Percentiles rank a stretch among this genome's conserved stretches.
Evolutionary conservation across 2,888 invertebrate species (phyloP).

Genomic region (Strigamia transsilvanica): DNA sequence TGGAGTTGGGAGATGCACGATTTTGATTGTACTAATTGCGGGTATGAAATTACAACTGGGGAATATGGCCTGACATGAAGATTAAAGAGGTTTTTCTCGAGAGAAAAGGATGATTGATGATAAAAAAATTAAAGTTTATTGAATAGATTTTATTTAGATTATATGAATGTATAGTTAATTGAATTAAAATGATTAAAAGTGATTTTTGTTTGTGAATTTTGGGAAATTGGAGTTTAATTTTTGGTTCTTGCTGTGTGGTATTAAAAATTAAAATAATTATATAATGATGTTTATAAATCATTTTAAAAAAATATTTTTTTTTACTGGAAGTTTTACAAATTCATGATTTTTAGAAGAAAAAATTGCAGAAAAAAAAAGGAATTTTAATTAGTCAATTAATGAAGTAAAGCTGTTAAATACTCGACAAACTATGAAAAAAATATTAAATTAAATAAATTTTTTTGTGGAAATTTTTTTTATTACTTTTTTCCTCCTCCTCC

Average conservation of each 20-base stretch:
- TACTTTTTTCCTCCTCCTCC: neutral
- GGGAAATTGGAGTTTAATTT: no score
- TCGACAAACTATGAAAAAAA: neutral
- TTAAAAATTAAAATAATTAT: no score
- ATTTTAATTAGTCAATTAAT: neutral
- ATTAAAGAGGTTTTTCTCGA: slow-evolving; percentile 8
- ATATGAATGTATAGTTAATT: neutral
- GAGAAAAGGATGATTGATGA: neutral
- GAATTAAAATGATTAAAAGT: neutral
- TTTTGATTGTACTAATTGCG: slow-evolving; percentile 15
- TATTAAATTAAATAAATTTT: neutral
- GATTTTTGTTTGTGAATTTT: no score
- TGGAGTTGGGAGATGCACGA: slow-evolving; percentile 6
- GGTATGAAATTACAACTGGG: neutral
- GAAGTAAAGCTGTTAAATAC: slow-evolving; percentile 7
- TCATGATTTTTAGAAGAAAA: no score
- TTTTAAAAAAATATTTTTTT: no score
- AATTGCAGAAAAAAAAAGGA: neutral
- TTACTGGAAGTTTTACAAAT: no score
- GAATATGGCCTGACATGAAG: neutral
- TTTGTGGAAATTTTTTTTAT: neutral
- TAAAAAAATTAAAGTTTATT: neutral
- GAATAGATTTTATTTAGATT: neutral
- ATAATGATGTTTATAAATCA: no score
- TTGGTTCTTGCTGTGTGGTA: no score